A percentile compares a stretch with the other conserved stretches of the same genome.
These are phyloP conservation scores for Lycia hirtaria DNA, from an alignment of 2,888 invertebrate species.

Conservation along the genomic window DNA sequence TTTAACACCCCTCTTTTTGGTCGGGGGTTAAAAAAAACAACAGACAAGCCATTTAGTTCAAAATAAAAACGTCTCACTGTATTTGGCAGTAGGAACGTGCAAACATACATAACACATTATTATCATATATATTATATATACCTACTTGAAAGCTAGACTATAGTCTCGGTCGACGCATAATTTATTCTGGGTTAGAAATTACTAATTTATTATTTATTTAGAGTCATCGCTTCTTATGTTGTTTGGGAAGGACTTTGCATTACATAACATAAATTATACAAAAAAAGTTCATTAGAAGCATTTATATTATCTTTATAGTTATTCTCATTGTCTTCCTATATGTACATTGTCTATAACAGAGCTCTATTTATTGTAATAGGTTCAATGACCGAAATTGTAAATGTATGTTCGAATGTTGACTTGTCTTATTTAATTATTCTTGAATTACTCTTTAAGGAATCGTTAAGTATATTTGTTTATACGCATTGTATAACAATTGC, in stretches of 20 bases:
- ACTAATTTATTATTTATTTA: slow-evolving; percentile 10
- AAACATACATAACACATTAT: background rate
- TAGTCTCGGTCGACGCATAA: background rate
- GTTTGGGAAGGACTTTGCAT: background rate
- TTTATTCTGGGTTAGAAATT: slow-evolving; percentile 6
- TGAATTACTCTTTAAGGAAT: background rate
- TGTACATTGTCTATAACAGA: too few species aligned
- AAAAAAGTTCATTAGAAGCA: background rate
- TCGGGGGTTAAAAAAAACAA: background rate
- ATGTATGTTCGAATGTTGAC: too few species aligned
- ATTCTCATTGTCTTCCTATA: too few species aligned
- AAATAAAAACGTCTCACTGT: background rate
- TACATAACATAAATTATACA: background rate
- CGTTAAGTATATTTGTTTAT: background rate
- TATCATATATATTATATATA: background rate
- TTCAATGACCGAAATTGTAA: background rate
- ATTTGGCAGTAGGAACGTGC: background rate
- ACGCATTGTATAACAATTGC: background rate
- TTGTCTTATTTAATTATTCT: background rate
- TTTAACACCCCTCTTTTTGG: too few species aligned
- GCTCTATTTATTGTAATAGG: background rate
- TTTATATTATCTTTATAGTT: background rate
- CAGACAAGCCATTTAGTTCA: background rate
- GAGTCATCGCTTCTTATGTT: slow-evolving; percentile 3
- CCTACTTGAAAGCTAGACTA: background rate